A percentile compares a stretch with the other conserved stretches of the same genome.
Evolutionary conservation across 2,888 invertebrate genomes (phyloP).

Genomic region (Hipparchia semele): DNA sequence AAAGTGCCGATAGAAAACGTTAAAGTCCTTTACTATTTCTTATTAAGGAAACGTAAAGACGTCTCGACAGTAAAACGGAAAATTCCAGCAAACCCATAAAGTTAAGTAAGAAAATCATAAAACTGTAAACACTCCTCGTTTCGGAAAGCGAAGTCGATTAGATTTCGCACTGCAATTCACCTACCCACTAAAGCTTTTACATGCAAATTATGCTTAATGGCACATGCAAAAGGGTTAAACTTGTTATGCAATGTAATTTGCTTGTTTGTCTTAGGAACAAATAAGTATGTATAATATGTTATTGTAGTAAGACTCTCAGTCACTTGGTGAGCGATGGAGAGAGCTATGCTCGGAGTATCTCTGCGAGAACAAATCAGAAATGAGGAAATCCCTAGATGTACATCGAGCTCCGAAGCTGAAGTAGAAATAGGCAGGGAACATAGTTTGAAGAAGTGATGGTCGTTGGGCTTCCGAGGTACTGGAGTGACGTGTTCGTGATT

Average conservation of each 20-base stretch:
- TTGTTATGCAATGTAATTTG: slow-evolving; percentile 30
- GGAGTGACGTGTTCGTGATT: too few relatives aligned
- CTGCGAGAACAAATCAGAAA: too few relatives aligned
- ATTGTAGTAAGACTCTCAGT: background rate
- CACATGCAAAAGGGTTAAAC: slow-evolving; percentile 39
- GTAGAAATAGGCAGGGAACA: too few relatives aligned
- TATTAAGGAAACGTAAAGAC: slow-evolving; percentile 18
- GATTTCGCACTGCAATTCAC: slow-evolving; percentile 28
- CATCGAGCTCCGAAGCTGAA: too few relatives aligned
- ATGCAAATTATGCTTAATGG: slow-evolving; percentile 47
- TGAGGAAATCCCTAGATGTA: too few relatives aligned
- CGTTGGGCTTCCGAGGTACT: too few relatives aligned
- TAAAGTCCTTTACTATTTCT: background rate
- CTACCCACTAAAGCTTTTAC: slow-evolving; percentile 31
- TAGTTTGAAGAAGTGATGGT: too few relatives aligned
- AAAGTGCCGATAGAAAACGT: background rate
- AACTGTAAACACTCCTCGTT: slow-evolving; percentile 26
- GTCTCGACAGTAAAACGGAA: slow-evolving; percentile 8
- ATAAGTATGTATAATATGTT: slow-evolving; percentile 11
- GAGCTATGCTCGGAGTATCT: too few relatives aligned
- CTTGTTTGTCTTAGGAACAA: slow-evolving; percentile 32
- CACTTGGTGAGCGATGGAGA: too few relatives aligned
- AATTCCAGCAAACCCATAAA: slow-evolving; percentile 29
- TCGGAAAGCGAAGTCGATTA: slow-evolving; percentile 35
- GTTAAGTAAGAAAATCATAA: slow-evolving; percentile 35